Evolutionary conservation across 2,113 vertebrate genomes (phyloP).

Genomic region (Verasper variegatus): DNA sequence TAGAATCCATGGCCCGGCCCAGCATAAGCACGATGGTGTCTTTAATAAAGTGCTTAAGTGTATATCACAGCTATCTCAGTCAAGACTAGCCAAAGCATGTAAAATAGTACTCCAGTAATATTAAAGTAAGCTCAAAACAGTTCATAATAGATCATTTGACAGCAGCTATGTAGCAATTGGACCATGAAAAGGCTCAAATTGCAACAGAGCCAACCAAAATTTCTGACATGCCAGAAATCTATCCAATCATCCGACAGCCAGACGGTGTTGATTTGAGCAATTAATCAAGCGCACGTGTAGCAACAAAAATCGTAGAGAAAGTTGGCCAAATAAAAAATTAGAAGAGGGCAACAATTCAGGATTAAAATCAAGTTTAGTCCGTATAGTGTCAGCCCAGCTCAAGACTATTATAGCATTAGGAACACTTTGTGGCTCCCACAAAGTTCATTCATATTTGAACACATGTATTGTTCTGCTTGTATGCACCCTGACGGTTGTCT

Average conservation of each 20-base stretch:
- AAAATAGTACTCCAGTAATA: background rate
- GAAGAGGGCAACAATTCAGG: background rate
- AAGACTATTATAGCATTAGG: background rate
- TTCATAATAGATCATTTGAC: background rate
- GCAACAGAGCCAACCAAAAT: constrained; percentile 4
- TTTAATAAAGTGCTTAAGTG: background rate
- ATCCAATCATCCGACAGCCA: constrained; percentile 3
- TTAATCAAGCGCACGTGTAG: background rate
- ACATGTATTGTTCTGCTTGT: background rate
- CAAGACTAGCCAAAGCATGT: background rate
- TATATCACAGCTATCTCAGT: background rate
- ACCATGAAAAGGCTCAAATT: background rate
- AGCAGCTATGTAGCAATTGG: background rate
- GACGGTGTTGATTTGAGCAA: constrained; percentile 8
- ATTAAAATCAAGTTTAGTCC: background rate
- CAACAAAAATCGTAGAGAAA: background rate
- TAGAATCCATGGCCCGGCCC: background rate
- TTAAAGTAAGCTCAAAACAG: background rate
- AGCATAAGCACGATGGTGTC: background rate
- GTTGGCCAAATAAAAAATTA: background rate
- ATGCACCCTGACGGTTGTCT: background rate
- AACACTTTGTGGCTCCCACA: background rate
- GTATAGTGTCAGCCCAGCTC: background rate
- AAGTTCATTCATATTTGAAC: background rate
- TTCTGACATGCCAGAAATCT: constrained; percentile 4